phyloP scores from a whole-genome alignment of 2,888 invertebrate genomes.

The Sepioteuthis lessoniana region DNA sequence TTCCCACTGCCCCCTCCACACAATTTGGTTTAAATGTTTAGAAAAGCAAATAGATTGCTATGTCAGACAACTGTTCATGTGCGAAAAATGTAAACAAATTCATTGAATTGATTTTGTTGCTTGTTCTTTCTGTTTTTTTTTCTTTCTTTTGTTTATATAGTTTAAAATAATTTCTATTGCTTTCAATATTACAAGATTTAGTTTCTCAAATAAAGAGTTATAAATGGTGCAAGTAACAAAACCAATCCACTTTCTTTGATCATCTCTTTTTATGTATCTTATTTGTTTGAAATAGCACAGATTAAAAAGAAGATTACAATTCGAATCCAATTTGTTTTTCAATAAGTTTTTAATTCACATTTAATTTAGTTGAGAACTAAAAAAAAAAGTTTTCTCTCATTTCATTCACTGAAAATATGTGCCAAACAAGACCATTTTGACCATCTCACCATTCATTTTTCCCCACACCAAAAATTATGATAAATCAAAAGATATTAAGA shows the following conservation, averaged over 20 bases:
- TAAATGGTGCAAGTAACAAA: neutral
- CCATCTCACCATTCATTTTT: neutral
- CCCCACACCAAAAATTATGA: neutral
- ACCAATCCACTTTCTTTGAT: neutral
- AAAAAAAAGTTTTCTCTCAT: neutral
- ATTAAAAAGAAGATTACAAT: neutral
- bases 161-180: neutral
- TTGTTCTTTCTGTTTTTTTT: too few relatives aligned
- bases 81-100: too few relatives aligned
- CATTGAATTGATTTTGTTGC: too few relatives aligned
- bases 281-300: neutral
- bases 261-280: neutral
- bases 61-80: too few relatives aligned
- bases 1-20: too few relatives aligned
- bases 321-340: neutral
- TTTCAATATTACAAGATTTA: neutral
- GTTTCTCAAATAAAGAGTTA: neutral
- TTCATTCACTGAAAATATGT: neutral
- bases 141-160: neutral
- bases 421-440: neutral
- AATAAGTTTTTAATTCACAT: neutral
- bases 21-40: too few relatives aligned
- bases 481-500: neutral
- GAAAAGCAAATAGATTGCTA: too few relatives aligned
- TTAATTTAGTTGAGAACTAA: too few relatives aligned